Conservation (phyloP, 2,888 invertebrate genomes). For the Trichacis sp. region DNA sequence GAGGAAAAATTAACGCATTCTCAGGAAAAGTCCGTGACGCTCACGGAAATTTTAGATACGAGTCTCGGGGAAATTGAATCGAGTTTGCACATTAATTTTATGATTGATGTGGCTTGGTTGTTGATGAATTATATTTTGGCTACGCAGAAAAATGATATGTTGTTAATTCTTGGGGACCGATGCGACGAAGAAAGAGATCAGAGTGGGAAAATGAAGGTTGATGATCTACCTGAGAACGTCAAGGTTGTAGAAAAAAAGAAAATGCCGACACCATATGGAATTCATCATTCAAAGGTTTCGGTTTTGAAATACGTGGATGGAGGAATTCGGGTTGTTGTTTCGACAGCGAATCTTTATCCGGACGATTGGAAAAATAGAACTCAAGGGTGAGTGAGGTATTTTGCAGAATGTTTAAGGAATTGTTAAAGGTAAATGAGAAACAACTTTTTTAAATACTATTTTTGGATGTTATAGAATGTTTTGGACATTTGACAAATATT, state of each 20-base stretch:
- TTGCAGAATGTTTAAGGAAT: no score
- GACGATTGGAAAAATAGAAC: conserved; percentile 96
- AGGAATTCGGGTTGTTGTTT: conserved; percentile 86
- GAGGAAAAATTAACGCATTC: conserved; percentile 75
- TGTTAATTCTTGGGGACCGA: conserved; percentile 50
- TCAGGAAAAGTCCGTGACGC: conserved; percentile 78
- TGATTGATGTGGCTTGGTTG: conserved; percentile 92
- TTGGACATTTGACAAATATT: no score
- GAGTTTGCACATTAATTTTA: conserved; percentile 91
- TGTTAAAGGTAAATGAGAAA: no score
- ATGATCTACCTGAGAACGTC: conserved; percentile 52
- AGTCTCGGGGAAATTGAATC: conserved; percentile 81
- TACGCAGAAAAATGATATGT: conserved; percentile 74
- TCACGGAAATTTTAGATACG: conserved; percentile 83
- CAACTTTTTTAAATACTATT: no score
- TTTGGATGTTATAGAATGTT: no score
- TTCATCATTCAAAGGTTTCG: conserved; percentile 80
- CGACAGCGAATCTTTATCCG: conserved; percentile 91
- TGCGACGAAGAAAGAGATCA: conserved; percentile 10
- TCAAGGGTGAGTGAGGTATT: conserved; percentile 78
- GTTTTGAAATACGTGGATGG: conserved; percentile 85
- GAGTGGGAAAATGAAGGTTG: conserved; percentile 5
- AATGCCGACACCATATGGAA: conserved; percentile 53
- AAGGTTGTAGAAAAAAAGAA: conserved; percentile 46
- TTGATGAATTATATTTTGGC: conserved; percentile 86